These are phyloP conservation scores for Cryptocheilus praepositus DNA, from an alignment of 2,888 invertebrate genomes.

Conservation along the genomic window DNA sequence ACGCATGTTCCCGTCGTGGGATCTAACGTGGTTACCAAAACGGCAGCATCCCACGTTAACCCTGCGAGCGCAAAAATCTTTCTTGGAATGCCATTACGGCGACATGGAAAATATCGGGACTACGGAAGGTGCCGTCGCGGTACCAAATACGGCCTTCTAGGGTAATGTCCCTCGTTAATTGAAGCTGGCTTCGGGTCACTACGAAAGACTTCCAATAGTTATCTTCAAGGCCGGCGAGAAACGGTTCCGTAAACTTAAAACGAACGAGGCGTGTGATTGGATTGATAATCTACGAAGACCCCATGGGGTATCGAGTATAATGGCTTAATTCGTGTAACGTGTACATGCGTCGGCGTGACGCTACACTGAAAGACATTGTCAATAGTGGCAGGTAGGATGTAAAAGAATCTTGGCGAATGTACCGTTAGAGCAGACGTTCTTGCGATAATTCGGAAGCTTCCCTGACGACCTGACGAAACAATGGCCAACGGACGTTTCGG, in stretches of 20 bases:
- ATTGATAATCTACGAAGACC: slow-evolving; percentile 57
- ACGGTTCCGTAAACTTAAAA: slow-evolving; percentile 51
- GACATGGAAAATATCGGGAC: slow-evolving; percentile 20
- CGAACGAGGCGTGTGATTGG: slow-evolving; percentile 59
- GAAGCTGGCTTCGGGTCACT: slow-evolving; percentile 28
- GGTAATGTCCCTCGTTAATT: slow-evolving; percentile 51
- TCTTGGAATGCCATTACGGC: no score
- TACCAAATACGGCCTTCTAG: slow-evolving; percentile 32
- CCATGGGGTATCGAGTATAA: slow-evolving; percentile 57
- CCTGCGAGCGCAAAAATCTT: no score
- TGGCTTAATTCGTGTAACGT: slow-evolving; percentile 60
- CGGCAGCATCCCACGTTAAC: no score
- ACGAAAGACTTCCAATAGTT: slow-evolving; percentile 18
- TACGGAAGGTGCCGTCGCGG: slow-evolving; percentile 22
- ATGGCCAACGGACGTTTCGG: not conserved
- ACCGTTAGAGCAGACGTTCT: slow-evolving; percentile 27
- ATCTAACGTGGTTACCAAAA: no score
- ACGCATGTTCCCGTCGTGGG: no score
- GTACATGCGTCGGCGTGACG: slow-evolving; percentile 5
- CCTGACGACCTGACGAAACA: slow-evolving; percentile 11
- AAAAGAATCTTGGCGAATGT: slow-evolving; percentile 23
- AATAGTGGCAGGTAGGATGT: slow-evolving; percentile 10
- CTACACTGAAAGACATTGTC: slow-evolving; percentile 14
- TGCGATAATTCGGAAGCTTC: slow-evolving; percentile 10
- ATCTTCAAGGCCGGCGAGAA: slow-evolving; percentile 49